Evolutionary conservation across 2,113 vertebrate species (phyloP), one percentile per base, ranked within the genome.

Genomic region (Nyctibius bracteatus): DNA sequence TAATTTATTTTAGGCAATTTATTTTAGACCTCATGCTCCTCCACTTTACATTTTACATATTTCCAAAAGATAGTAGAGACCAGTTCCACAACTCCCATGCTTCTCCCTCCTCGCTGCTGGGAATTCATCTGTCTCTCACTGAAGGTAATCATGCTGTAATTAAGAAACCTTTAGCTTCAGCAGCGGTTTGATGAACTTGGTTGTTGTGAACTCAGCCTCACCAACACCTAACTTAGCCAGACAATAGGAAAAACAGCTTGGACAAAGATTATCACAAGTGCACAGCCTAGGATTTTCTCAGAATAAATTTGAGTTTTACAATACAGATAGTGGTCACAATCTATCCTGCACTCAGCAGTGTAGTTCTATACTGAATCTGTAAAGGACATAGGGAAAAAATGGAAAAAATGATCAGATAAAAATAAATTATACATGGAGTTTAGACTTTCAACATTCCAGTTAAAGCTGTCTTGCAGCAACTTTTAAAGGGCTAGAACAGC

Each of bases 301-400:
- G 41, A 86, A 77, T 52, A 68, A 55, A 61, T 30, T 12, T 39
- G 11, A 82, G 6, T 65, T 68, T 65, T 49, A 30, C 31, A 83
- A 39, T 9, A 62, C 18, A 71, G 23, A 43, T 7, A 49, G 14
- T 12, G 10, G 14, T 35, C 58, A 41, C 2, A 1, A 16, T 88
- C 71, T 39, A 30, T 35, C 8, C 27, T 80, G 47, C 44, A 30
- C 15, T 72, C 14, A 72, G 8, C 7, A 55, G 13, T 11, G 35
- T 46, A 71, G 39, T 54, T 88, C 72, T 30, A 67, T 24, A 58
- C 2, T 52, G 74, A 81, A 85, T 30, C 5, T 70, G 33, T 49
- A 43, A 61, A 62, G 25, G 8, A 39, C 0, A 0, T 4, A 5
- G 1, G 8, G 2, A 2, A 35, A n/a, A 17, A 5, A 11, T 4